Evolutionary conservation across 2,113 vertebrate genomes (phyloP).

Genomic region (Microtus montanus): DNA sequence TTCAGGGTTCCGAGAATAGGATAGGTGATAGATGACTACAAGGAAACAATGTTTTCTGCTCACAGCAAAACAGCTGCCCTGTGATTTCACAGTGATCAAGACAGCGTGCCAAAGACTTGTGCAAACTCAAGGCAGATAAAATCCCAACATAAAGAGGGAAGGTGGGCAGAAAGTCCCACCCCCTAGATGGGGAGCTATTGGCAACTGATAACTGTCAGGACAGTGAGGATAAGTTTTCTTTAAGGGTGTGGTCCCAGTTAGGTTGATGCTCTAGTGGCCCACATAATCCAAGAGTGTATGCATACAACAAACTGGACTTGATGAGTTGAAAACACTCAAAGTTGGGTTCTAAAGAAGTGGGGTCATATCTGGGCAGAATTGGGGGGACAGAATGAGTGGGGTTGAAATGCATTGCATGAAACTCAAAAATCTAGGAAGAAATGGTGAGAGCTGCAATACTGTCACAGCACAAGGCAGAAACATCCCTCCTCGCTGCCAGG

Average conservation of each 20-base stretch:
- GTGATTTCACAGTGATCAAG: background rate
- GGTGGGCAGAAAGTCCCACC: background rate
- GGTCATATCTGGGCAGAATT: background rate
- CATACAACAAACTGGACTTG: background rate
- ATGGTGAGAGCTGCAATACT: background rate
- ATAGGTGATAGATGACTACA: background rate
- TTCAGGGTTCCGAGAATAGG: background rate
- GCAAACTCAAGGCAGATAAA: background rate
- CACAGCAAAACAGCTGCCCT: background rate
- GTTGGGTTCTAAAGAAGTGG: background rate
- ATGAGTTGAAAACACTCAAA: background rate
- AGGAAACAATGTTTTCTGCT: background rate
- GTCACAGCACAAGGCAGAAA: background rate
- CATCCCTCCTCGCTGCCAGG: background rate
- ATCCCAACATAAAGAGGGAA: background rate
- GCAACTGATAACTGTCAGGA: background rate
- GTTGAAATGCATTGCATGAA: background rate
- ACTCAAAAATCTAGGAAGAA: background rate
- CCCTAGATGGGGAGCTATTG: background rate
- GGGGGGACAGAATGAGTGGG: too few relatives aligned
- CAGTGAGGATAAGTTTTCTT: background rate
- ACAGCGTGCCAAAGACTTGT: background rate
- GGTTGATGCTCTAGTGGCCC: too few relatives aligned
- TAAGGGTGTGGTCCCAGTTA: background rate
- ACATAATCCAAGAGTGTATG: background rate